These are phyloP conservation scores for Enteromius treurensis DNA, from an alignment of 2,797 vertebrate genomes.

Conservation along the genomic window DNA sequence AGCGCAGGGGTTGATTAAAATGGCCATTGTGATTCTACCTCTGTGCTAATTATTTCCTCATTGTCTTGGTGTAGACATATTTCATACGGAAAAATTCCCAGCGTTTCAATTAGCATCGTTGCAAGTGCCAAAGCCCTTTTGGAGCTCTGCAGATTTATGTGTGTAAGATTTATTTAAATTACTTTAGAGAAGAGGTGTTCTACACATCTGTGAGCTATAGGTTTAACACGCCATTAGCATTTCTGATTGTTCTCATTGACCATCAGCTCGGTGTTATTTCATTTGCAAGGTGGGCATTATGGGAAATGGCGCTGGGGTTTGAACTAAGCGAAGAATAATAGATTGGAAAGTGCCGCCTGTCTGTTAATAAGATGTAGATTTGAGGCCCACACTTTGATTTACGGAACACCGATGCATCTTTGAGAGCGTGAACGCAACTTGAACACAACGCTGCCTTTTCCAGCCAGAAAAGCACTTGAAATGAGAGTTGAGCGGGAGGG, in stretches of 20 bases:
- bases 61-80: conserved; percentile 83
- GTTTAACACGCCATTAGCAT: conserved; percentile 70
- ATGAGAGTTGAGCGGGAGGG: conserved; percentile 75
- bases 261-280: conserved; percentile 3
- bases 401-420: background rate
- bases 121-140: conserved; percentile 69
- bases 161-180: conserved; percentile 62
- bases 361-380: conserved; percentile 33
- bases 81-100: conserved; percentile 81
- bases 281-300: background rate
- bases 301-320: background rate
- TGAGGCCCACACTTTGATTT: conserved; percentile 38
- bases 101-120: conserved; percentile 82
- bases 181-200: conserved; percentile 60
- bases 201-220: conserved; percentile 59
- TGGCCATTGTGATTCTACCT: conserved; percentile 85
- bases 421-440: background rate
- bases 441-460: conserved; percentile 50
- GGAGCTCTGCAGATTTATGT: conserved; percentile 58
- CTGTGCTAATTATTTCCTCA: conserved; percentile 86
- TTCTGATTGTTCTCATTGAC: conserved; percentile 73
- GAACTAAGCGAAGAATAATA: conserved; percentile 6
- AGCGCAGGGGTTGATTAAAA: conserved; percentile 85
- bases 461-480: conserved; percentile 65
- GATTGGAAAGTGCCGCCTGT: background rate